Base-by-base conservation (phyloP, 2,797 vertebrate genomes). In the Atherinosoma microstoma region DNA sequence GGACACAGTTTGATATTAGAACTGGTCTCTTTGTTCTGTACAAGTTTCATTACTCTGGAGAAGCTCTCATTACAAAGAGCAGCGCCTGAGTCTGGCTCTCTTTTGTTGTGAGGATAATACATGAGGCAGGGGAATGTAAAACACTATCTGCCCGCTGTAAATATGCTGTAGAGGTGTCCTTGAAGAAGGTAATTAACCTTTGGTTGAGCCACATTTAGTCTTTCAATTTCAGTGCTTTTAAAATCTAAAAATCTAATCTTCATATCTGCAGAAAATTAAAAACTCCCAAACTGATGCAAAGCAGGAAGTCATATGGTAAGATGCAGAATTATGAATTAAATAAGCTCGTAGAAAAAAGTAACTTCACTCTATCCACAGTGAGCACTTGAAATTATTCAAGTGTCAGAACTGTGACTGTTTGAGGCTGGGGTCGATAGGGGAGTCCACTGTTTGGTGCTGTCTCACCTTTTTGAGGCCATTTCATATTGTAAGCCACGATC, bases 31-130 rank as follows among this genome's bases (percentile, higher is more conserved):
- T 93, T 91, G 89, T 89, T 84, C 84, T 73, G 79, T 75, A 80
- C 83, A 77, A 86, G 79, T 90, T 90, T 84, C 79, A 92, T 91
- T 86, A 87, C 85, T 82, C 69, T 73, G 64, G 75, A 85, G 89
- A 64, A 84, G 80, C 84, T 76, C 80, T 83, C 78, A 70, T 91
- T 87, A 90, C 83, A 84, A 67, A 78, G 74, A 79, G 71, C 79
- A 69, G 56, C 67, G 66, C 68, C 51, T 87, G 63, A 57, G 54
- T 58, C 54, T 3, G 2, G 45, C 70, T 67, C 64, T 34, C 85
- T 74, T 86, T 90, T 89, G 83, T 88, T 3, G 57, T 76, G 78
- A 45, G 53, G 83, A 86, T 75, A 86, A 88, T 82, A 67, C 75
- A 62, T 1, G 70, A 70, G 58, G 71, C n/a, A 61, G 58, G 18